Conservation (phyloP, 1,140 invertebrate species). For the Apis dorsata region DNA sequence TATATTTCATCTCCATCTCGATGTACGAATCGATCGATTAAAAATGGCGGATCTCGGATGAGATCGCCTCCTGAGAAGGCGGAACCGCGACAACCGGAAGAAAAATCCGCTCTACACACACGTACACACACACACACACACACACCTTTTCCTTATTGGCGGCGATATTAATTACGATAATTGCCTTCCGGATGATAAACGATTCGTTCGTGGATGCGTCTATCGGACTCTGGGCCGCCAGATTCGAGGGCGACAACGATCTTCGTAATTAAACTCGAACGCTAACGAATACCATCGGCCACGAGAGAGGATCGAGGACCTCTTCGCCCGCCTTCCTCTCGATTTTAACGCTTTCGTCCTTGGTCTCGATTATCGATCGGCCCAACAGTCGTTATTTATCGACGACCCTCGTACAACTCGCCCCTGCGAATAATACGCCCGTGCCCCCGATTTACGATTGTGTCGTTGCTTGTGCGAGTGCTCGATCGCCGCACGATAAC, state of each 20-base stretch:
- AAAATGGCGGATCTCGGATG: background rate
- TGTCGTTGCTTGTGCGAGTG: background rate
- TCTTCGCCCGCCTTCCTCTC: slow-evolving; percentile 6
- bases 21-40: background rate
- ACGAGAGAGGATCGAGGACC: slow-evolving; percentile 57
- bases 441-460: background rate
- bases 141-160: slow-evolving; percentile 20
- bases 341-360: slow-evolving; percentile 21
- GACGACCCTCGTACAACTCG: background rate
- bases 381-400: background rate
- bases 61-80: no score
- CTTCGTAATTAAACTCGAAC: slow-evolving; percentile 73
- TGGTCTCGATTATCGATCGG: background rate
- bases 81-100: background rate
- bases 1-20: background rate
- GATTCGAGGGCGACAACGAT: slow-evolving; percentile 70
- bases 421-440: background rate
- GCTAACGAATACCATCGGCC: slow-evolving; percentile 72
- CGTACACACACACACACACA: background rate
- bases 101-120: slow-evolving; percentile 45
- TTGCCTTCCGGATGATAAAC: slow-evolving; percentile 72
- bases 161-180: slow-evolving; percentile 78
- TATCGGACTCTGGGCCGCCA: slow-evolving; percentile 57
- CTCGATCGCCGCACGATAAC: background rate
- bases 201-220: slow-evolving; percentile 64